These are phyloP conservation scores for Calcarius ornatus DNA, from an alignment of 2,113 vertebrate genomes.

Conservation along the genomic window DNA sequence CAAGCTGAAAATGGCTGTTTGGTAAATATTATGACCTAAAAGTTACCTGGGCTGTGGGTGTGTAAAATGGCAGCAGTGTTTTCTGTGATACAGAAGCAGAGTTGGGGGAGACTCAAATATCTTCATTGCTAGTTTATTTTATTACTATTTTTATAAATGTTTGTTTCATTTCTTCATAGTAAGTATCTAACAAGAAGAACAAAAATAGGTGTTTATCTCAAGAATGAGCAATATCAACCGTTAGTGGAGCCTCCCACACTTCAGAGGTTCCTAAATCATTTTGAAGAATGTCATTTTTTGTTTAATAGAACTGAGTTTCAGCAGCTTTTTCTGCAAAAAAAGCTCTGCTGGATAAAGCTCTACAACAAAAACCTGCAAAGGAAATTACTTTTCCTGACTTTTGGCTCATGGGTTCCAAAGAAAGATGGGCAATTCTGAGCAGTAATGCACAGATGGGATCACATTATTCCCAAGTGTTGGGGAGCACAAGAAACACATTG, in stretches of 20 bases:
- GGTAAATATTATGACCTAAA: background rate
- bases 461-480: background rate
- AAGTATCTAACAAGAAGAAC: background rate
- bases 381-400: background rate
- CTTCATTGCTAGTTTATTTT: background rate
- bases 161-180: background rate
- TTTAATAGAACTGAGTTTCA: background rate
- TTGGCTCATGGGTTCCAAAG: background rate
- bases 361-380: background rate
- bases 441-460: background rate
- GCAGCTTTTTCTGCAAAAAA: background rate
- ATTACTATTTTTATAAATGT: background rate
- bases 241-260: background rate
- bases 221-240: background rate
- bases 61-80: background rate
- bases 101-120: background rate
- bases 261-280: background rate
- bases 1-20: background rate
- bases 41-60: background rate
- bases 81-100: background rate
- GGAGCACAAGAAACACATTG: accelerated
- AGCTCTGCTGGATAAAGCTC: background rate
- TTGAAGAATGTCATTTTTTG: background rate
- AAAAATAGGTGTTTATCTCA: background rate
- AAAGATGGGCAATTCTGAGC: background rate